Evolutionary conservation across 2,113 vertebrate genomes (phyloP).

Genomic region (Cervus canadensis): DNA sequence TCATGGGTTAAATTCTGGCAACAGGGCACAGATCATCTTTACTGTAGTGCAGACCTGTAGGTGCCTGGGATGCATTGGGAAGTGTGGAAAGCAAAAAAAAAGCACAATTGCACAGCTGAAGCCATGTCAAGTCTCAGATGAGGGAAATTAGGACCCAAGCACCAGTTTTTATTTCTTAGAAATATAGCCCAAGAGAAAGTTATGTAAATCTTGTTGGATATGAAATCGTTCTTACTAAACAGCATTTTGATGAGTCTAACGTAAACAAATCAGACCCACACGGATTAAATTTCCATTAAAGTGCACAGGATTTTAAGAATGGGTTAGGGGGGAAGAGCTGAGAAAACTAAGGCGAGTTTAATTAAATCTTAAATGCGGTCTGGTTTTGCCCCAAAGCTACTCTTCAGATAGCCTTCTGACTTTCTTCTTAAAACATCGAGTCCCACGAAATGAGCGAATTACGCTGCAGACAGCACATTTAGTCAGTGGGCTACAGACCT

Average conservation of each 20-base stretch:
- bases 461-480: neutral
- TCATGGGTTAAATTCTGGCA: neutral
- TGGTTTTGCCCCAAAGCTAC: neutral
- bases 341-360: neutral
- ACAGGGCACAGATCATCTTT: neutral
- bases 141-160: neutral
- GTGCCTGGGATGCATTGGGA: neutral
- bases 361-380: conserved; percentile 9
- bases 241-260: conserved; percentile 36
- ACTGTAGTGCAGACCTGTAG: neutral
- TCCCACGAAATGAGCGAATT: neutral
- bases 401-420: neutral
- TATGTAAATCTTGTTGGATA: conserved; percentile 10
- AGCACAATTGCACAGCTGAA: neutral
- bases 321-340: neutral
- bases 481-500: conserved; percentile 15
- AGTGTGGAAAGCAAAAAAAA: too few relatives aligned
- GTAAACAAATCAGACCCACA: conserved; percentile 18
- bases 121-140: neutral
- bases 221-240: conserved; percentile 15
- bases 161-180: conserved; percentile 23
- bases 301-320: conserved; percentile 12
- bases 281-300: conserved; percentile 39
- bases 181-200: conserved; percentile 14
- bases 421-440: neutral